Base-by-base conservation (phyloP, 2,797 vertebrate genomes). In the Falco columbarius region DNA sequence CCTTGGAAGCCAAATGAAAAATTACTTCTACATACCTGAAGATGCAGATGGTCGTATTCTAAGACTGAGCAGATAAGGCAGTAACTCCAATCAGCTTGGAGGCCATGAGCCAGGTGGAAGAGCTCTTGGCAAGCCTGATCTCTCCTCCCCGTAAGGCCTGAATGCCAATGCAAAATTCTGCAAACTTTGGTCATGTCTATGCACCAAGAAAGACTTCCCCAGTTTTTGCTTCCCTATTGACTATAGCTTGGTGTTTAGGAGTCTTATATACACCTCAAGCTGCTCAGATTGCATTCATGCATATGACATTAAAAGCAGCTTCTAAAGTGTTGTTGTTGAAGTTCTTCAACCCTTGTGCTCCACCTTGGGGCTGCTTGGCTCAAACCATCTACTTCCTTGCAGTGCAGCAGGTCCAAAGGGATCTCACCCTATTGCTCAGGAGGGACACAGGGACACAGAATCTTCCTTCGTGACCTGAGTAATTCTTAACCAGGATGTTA, bases 251-350 rank as follows among this genome's bases (percentile, higher is more conserved):
- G 34, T 55, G 36, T 71, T 81, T 5, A 24, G 52, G 66, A 71
- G 56, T 18, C 29, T 71, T 71, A 0, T 1, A 3, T 24, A 15
- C 7, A 40, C 47, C 66, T 24, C 34, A 26, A 54, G 32, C 67
- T 71, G 44, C 75, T 75, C 58, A 54, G 36, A 29, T 10, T 12
- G 2, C 70, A 19, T 6, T n/a, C 19, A 14, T 16, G 13, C 6
- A 6, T 2, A 4, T 42, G 17, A 27, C 3, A 54, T 47, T 16
- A 62, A 17, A 52, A 81, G 38, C 58, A 84, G 19, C 16, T 71
- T 38, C 54, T 22, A 2, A 5, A 0, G 3, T 55, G 20, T 14
- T 66, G 30, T 30, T 22, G n/a, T 4, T 3, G 40, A 30, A 42
- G 10, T 2, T 89, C 67, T 52, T n/a, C 56, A 47, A 5, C 24